These are phyloP conservation scores for Salvelinus namaycush DNA, from an alignment of 2,113 vertebrate species.

Conservation along the genomic window DNA sequence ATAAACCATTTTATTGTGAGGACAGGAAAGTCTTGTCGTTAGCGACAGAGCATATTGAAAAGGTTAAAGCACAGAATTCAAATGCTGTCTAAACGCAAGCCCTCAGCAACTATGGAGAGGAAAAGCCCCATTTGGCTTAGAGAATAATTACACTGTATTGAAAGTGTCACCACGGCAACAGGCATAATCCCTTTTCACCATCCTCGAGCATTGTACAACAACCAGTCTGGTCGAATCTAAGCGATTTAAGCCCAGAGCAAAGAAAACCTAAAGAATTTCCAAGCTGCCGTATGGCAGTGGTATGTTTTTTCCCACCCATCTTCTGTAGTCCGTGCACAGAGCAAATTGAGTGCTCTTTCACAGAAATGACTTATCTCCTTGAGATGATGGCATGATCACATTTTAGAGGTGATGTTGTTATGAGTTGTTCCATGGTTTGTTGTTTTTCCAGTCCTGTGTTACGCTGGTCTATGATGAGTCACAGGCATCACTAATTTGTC, in stretches of 20 bases:
- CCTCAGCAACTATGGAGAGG: neutral
- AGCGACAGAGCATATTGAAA: neutral
- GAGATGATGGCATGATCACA: too few relatives aligned
- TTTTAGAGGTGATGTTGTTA: too few relatives aligned
- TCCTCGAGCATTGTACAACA: neutral
- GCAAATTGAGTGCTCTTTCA: neutral
- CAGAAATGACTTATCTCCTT: too few relatives aligned
- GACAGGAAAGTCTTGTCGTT: neutral
- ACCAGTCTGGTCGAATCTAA: neutral
- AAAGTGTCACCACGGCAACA: slow-evolving; percentile 61
- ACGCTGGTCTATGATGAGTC: neutral
- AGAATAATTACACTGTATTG: slow-evolving; percentile 53
- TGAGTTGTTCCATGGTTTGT: too few relatives aligned
- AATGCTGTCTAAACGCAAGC: neutral
- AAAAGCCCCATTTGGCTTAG: slow-evolving; percentile 17
- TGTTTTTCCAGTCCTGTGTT: too few relatives aligned
- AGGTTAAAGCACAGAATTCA: neutral
- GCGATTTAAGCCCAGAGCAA: neutral
- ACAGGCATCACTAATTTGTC: neutral
- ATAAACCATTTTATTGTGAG: neutral
- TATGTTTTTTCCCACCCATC: neutral
- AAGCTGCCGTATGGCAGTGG: neutral
- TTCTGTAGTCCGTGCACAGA: neutral
- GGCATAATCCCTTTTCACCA: slow-evolving; percentile 36
- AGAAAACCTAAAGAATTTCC: neutral